These are phyloP conservation scores for Telmatherina bonti DNA, from an alignment of 2,797 vertebrate species.

Conservation along the genomic window DNA sequence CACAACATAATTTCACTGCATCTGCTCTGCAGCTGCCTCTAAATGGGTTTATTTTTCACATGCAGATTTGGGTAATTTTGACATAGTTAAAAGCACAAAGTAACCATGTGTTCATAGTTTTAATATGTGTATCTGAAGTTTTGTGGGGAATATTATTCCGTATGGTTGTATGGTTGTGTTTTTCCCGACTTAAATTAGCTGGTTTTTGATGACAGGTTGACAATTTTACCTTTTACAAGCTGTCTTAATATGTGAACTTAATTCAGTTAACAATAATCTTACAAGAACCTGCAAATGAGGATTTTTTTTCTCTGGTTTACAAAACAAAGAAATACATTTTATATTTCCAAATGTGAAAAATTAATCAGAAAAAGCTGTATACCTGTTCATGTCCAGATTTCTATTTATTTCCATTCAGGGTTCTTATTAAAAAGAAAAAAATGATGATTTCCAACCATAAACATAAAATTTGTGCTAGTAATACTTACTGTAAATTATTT, in stretches of 20 bases:
- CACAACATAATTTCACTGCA: conserved; percentile 48
- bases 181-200: neutral
- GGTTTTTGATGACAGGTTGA: neutral
- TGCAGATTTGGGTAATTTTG: conserved; percentile 46
- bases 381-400: too few relatives aligned
- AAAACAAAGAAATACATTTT: neutral
- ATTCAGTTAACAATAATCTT: neutral
- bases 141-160: conserved; percentile 24
- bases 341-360: neutral
- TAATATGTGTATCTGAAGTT: conserved; percentile 17
- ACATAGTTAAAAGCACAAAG: conserved; percentile 40
- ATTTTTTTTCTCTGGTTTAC: neutral
- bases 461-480: too few relatives aligned
- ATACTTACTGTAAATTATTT: too few relatives aligned
- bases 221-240: conserved; percentile 1
- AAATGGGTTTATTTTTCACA: conserved; percentile 59
- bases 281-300: neutral
- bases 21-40: conserved; percentile 50
- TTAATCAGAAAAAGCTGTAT: too few relatives aligned
- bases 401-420: too few relatives aligned
- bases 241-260: neutral
- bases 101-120: neutral
- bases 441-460: too few relatives aligned
- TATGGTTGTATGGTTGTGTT: conserved; percentile 19
- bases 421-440: too few relatives aligned